Base-by-base conservation (phyloP, 1,140 invertebrate genomes). In the Euwallacea similis region DNA sequence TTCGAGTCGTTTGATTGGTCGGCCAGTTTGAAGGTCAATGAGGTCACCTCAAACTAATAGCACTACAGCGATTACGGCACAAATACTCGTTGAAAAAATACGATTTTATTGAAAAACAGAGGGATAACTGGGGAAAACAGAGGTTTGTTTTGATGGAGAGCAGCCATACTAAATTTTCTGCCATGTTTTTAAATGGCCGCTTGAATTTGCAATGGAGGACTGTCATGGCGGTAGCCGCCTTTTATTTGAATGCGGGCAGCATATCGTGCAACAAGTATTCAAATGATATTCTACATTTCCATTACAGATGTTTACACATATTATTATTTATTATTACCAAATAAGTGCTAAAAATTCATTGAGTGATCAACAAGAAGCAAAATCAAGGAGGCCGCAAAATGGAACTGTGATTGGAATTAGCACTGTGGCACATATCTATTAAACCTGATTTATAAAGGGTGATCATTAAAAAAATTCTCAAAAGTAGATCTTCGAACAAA, bases 141-240 rank as follows among this genome's bases (percentile, higher is more conserved):
- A 33, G 21, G 54, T 68, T 74, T 76, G 70, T 73, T 74, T 68
- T 73, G 72, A 58, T 65, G 56, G 13, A 7, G 43, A 74, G 74
- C 75, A 68, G 75, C 77, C 76, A 79, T 79, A 78, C 77, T 76
- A 66, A 46, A 69, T 70, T 69, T 75, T 76, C 78, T 78, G 79
- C 79, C 79, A 81, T 81, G 67, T 78, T 78, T 74, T 74, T 76
- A 76, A 75, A 81, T 79, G 79, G 78, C 77, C 77, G 77, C 74
- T 69, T 43, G 44, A 66, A 73, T 73, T 69, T 71, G 44, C 72
- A 70, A 77, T 78, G 76, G 75, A 67, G 64, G 73, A 72, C 62
- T 42, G 66, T 72, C 69, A 76, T 75, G 74, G 74, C 75, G 67
- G 66, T 61, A 53, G 47, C 62, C 60, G 61, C 21, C 58, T 64